Conservation (phyloP, 2,888 invertebrate genomes). For the Rhamnusium bicolor region DNA sequence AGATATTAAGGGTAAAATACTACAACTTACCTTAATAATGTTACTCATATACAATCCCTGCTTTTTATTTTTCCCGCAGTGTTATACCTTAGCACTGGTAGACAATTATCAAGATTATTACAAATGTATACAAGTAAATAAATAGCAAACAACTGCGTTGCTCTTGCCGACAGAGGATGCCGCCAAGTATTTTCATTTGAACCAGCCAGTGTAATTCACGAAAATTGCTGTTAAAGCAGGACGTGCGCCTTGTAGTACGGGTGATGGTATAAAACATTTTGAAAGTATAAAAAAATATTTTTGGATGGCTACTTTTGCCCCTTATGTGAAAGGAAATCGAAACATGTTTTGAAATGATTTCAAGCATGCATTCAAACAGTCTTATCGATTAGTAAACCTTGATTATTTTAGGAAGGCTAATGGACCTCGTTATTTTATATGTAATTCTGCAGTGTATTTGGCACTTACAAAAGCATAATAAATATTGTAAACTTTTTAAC, state of each 20-base stretch:
- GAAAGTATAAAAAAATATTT: no score
- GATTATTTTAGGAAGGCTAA: no score
- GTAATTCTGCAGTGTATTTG: no score
- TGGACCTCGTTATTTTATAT: no score
- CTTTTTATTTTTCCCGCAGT: slow-evolving; percentile 46
- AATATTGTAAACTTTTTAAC: no score
- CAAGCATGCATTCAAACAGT: no score
- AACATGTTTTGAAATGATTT: no score
- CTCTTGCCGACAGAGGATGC: slow-evolving; percentile 60
- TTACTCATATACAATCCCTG: slow-evolving; percentile 42
- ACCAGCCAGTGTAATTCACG: slow-evolving; percentile 55
- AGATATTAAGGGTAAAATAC: slow-evolving; percentile 48
- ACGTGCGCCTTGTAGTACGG: slow-evolving; percentile 36
- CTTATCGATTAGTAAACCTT: no score
- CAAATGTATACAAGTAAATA: slow-evolving; percentile 59
- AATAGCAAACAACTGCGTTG: slow-evolving; percentile 53
- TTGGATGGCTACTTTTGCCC: not conserved
- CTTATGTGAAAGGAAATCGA: no score
- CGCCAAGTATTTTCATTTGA: slow-evolving; percentile 52
- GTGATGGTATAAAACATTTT: slow-evolving; percentile 24
- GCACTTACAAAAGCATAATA: no score
- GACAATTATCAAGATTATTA: slow-evolving; percentile 51
- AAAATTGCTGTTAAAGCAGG: slow-evolving; percentile 47
- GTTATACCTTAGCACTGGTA: slow-evolving; percentile 41
- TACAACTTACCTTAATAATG: slow-evolving; percentile 40